Evolutionary conservation across 1,140 invertebrate genomes (phyloP).

Genomic region (Pollicipes pollicipes): DNA sequence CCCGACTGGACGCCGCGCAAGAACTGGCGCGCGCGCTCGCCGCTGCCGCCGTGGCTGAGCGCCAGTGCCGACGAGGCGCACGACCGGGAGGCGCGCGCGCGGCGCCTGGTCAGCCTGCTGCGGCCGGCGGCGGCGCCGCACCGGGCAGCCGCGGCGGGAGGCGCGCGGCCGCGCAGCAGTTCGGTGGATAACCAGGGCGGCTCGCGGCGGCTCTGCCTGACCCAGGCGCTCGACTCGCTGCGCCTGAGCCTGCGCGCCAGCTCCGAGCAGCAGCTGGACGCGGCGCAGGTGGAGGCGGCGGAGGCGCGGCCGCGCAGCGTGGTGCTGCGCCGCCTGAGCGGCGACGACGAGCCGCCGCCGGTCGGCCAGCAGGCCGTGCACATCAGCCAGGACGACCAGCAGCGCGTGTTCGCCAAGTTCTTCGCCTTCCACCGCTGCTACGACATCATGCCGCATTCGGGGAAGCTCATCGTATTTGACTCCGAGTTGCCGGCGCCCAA

Average conservation of each 20-base stretch:
- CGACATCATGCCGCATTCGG: conserved; percentile 94
- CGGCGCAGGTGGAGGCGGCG: too few species aligned
- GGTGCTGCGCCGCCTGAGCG: background rate
- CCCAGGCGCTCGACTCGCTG: background rate
- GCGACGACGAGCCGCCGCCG: too few species aligned
- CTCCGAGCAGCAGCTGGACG: background rate
- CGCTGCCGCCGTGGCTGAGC: background rate
- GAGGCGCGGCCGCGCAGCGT: background rate
- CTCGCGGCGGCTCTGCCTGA: too few species aligned
- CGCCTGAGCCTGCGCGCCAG: background rate
- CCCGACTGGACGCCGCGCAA: background rate
- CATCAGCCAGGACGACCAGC: conserved; percentile 83
- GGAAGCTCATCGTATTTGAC: conserved; percentile 96
- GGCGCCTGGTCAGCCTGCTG: background rate
- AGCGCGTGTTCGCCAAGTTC: conserved; percentile 91
- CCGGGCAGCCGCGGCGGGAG: too few species aligned
- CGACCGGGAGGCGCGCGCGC: background rate
- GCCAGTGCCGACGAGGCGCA: too few species aligned
- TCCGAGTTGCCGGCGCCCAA: conserved; percentile 94
- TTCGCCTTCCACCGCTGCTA: conserved; percentile 99
- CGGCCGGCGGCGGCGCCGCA: too few species aligned
- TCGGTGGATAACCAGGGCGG: too few species aligned
- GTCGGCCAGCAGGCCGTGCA: conserved; percentile 4
- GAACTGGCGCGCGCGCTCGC: background rate
- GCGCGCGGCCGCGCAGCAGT: background rate